These are phyloP conservation scores for Clupea harengus DNA, from an alignment of 2,113 vertebrate species.

Conservation along the genomic window DNA sequence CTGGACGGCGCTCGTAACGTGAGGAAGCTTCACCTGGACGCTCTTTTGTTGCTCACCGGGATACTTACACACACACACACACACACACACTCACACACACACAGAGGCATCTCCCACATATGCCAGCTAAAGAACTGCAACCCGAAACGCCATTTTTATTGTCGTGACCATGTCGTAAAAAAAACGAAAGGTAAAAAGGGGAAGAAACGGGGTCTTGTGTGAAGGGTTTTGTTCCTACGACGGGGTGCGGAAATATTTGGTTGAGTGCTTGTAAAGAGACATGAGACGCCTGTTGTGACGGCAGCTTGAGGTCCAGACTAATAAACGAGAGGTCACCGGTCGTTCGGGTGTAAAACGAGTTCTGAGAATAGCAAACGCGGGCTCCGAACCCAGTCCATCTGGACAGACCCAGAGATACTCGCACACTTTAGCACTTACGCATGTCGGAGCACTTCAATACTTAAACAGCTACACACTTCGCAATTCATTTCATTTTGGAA, in stretches of 20 bases:
- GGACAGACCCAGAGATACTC: conserved; percentile 41
- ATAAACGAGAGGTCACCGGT: conserved; percentile 62
- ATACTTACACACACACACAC: neutral
- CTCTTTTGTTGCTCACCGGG: neutral
- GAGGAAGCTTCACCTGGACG: neutral
- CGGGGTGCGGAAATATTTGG: conserved; percentile 51
- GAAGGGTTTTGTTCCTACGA: conserved; percentile 38
- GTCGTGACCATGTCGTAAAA: neutral
- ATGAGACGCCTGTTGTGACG: conserved; percentile 46
- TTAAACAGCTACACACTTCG: neutral
- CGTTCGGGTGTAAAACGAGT: conserved; percentile 59
- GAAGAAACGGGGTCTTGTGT: neutral
- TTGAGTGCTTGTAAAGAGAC: conserved; percentile 47
- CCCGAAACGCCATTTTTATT: neutral
- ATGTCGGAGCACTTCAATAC: neutral
- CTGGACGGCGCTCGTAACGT: neutral
- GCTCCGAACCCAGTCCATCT: conserved; percentile 53
- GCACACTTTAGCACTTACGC: neutral
- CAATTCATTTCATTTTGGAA: neutral
- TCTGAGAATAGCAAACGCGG: conserved; percentile 52
- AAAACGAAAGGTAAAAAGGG: neutral
- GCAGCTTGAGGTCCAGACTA: conserved; percentile 57
- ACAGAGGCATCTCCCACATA: neutral
- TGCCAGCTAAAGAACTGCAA: neutral
- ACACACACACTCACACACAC: too few species aligned